Percentiles rank a stretch among this genome's conserved stretches.
Conservation (phyloP, 2,888 invertebrate genomes). For the Helicoverpa assulta region DNA sequence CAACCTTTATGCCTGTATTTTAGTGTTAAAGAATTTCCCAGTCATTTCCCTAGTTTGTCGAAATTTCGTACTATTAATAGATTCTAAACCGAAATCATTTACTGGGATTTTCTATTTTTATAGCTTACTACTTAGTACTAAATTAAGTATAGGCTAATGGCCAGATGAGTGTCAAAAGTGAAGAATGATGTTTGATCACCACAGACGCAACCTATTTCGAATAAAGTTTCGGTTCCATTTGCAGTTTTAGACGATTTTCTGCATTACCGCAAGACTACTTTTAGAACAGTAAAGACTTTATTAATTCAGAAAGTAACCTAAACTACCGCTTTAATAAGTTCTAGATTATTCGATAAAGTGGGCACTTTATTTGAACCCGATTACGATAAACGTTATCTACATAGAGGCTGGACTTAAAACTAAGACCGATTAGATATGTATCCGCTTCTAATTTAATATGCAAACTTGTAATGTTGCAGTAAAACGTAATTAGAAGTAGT, state of each 20-base stretch:
- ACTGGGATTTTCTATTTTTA: not conserved
- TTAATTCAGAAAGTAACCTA: slow-evolving; percentile 5
- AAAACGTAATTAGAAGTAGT: slow-evolving; percentile 28
- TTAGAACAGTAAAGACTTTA: not conserved
- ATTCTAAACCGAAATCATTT: not conserved
- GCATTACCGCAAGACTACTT: not conserved
- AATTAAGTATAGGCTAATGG: not conserved
- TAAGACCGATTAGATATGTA: slow-evolving; percentile 36
- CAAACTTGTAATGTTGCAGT: slow-evolving; percentile 28
- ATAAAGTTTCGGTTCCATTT: not conserved
- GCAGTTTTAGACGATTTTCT: not conserved
- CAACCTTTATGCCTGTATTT: slow-evolving; percentile 26
- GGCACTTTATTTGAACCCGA: slow-evolving; percentile 19
- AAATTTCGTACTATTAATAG: not conserved
- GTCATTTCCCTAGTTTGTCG: not conserved
- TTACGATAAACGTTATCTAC: slow-evolving; percentile 32
- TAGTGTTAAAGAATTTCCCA: not conserved
- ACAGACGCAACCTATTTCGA: not conserved
- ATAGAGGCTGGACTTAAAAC: slow-evolving; percentile 25
- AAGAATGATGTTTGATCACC: not conserved
- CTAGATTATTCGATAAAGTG: slow-evolving; percentile 19
- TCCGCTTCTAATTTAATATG: slow-evolving; percentile 18
- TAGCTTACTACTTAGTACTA: no score
- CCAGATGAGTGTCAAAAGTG: not conserved
- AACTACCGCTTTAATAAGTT: slow-evolving; percentile 9